Conservation (phyloP, 2,888 invertebrate genomes). For the Heliconius sara region DNA sequence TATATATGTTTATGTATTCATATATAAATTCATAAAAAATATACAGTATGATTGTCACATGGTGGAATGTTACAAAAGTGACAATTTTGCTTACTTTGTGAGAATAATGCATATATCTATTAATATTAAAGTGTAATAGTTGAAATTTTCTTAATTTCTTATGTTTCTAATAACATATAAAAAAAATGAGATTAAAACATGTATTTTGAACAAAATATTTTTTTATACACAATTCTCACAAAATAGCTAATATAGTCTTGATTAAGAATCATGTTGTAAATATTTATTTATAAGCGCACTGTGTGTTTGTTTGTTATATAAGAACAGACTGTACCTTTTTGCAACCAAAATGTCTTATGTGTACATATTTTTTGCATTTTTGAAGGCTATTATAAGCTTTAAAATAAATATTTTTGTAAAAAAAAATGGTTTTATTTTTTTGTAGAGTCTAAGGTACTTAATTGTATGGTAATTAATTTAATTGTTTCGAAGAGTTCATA, state of each 20-base stretch:
- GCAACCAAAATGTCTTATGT: slow-evolving; percentile 12
- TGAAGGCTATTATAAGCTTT: slow-evolving; percentile 17
- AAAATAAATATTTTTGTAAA: slow-evolving; percentile 24
- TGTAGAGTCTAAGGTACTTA: not conserved
- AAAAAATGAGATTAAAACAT: too few species aligned
- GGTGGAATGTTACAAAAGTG: not conserved
- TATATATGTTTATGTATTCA: not conserved
- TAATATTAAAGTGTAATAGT: not conserved
- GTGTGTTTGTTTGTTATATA: slow-evolving; percentile 22
- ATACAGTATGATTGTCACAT: not conserved
- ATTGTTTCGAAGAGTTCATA: slow-evolving; percentile 2
- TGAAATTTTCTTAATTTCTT: too few species aligned
- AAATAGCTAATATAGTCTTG: not conserved
- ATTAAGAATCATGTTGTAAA: slow-evolving; percentile 6
- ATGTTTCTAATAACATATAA: too few species aligned
- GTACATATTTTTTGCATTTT: slow-evolving; percentile 13
- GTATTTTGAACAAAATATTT: not conserved
- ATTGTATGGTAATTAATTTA: slow-evolving; percentile 2
- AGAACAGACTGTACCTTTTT: slow-evolving; percentile 24
- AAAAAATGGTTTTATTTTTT: slow-evolving; percentile 2
- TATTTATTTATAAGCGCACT: slow-evolving; percentile 23
- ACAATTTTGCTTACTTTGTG: not conserved
- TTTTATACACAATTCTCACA: not conserved
- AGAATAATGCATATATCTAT: not conserved
- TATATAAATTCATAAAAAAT: not conserved